Conservation (phyloP, 2,888 invertebrate species). For the Eupeodes latifasciatus region DNA sequence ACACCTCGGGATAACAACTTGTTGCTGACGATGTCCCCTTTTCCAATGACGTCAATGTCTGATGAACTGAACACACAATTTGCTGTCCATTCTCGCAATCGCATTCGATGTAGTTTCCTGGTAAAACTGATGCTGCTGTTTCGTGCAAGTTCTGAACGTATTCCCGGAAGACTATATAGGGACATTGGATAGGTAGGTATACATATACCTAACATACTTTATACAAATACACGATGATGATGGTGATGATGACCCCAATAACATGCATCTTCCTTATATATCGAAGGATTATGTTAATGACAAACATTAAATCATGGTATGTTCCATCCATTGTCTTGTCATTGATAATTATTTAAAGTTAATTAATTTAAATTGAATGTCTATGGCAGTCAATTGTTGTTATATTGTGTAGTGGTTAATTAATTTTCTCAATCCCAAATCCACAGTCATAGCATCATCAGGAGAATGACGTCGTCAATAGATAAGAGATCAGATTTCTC, state of each 20-base stretch:
- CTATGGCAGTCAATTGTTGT: conserved; percentile 56
- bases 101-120: conserved; percentile 5
- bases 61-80: conserved; percentile 28
- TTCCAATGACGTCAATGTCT: conserved; percentile 18
- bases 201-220: no score
- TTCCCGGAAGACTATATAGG: neutral
- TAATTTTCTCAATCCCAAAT: conserved; percentile 47
- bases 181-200: neutral
- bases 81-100: conserved; percentile 31
- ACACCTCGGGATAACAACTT: conserved; percentile 19
- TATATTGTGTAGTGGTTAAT: conserved; percentile 66
- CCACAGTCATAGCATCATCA: no score
- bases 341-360: conserved; percentile 64
- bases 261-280: conserved; percentile 41
- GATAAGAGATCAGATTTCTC: no score
- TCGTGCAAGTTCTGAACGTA: neutral
- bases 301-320: conserved; percentile 60
- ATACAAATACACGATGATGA: conserved; percentile 12
- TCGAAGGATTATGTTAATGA: conserved; percentile 61
- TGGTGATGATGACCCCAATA: conserved; percentile 44
- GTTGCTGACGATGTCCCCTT: conserved; percentile 2
- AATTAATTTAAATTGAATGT: conserved; percentile 72
- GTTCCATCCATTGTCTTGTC: conserved; percentile 58
- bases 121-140: neutral
- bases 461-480: no score